phyloP scores from a whole-genome alignment of 2,888 invertebrate species.

The Agonopterix subpropinquella region DNA sequence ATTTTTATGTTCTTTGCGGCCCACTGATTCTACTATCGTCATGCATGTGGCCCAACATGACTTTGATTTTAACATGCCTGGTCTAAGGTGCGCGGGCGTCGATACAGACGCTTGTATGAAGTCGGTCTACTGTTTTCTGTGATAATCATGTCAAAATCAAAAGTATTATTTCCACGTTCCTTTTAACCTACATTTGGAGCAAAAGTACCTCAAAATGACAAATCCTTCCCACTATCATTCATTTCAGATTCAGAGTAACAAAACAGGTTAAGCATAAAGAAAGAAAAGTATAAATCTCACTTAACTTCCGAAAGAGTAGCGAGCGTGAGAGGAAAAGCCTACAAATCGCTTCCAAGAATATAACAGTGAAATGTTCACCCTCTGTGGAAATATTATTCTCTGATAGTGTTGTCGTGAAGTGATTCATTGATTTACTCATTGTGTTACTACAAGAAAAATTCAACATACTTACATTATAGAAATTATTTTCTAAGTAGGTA shows the following conservation, averaged over 20 bases:
- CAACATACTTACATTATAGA: too few species aligned
- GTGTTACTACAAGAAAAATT: not conserved
- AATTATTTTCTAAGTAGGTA: too few species aligned
- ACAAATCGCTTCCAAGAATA: conserved; percentile 3
- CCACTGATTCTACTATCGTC: too few species aligned
- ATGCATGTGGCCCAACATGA: too few species aligned
- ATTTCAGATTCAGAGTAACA: not conserved
- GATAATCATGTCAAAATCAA: not conserved
- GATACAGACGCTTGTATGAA: too few species aligned
- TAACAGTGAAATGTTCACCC: not conserved
- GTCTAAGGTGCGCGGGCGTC: too few species aligned
- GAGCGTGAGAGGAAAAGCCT: conserved; percentile 12
- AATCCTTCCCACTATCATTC: not conserved
- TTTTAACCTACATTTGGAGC: too few species aligned
- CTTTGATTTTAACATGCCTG: too few species aligned
- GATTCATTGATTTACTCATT: not conserved
- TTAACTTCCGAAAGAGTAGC: conserved; percentile 7
- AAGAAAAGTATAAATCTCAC: conserved; percentile 8
- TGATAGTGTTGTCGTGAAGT: not conserved
- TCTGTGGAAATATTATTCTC: conserved; percentile 6
- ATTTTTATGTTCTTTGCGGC: too few species aligned
- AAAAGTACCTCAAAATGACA: not conserved
- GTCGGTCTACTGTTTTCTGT: not conserved
- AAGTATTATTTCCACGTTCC: not conserved
- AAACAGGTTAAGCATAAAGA: conserved; percentile 1